Percentiles rank a stretch among this genome's conserved stretches.
Evolutionary conservation across 1,140 invertebrate species (phyloP).

Genomic region (Goniozus legneri): DNA sequence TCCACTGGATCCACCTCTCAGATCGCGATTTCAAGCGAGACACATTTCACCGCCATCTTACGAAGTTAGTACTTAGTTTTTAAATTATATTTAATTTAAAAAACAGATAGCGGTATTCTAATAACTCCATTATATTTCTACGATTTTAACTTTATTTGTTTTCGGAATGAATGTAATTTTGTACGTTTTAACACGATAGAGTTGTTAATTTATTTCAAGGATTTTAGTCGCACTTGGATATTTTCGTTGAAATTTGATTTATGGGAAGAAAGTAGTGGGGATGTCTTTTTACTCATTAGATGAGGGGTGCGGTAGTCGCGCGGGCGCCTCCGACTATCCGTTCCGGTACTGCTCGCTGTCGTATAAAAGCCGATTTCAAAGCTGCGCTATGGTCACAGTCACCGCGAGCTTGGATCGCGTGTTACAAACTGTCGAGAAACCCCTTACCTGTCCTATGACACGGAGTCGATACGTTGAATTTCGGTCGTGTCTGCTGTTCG

Average conservation of each 20-base stretch:
- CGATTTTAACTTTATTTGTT: no score
- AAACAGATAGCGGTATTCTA: no score
- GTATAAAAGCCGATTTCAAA: constrained; percentile 39
- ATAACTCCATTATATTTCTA: no score
- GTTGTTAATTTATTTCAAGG: no score
- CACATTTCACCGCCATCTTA: constrained; percentile 67
- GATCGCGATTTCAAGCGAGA: constrained; percentile 91
- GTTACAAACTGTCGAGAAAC: constrained; percentile 34
- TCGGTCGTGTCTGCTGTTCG: constrained; percentile 8
- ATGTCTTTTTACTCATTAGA: constrained; percentile 24
- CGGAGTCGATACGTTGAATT: constrained; percentile 35
- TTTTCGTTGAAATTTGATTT: constrained; percentile 21
- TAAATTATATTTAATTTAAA: no score
- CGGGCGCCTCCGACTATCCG: constrained; percentile 20
- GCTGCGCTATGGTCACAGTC: constrained; percentile 45
- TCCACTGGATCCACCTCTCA: constrained; percentile 89
- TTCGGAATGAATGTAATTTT: no score
- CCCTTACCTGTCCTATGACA: constrained; percentile 27
- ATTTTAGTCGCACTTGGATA: constrained; percentile 7
- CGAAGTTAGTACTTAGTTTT: constrained; percentile 62
- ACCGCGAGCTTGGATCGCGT: constrained; percentile 44
- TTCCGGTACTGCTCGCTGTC: constrained; percentile 19
- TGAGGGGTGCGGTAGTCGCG: constrained; percentile 25
- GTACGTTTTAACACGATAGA: no score
- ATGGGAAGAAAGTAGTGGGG: constrained; percentile 17